Conservation (phyloP, 1,140 invertebrate species). For the Orussus abietinus region DNA sequence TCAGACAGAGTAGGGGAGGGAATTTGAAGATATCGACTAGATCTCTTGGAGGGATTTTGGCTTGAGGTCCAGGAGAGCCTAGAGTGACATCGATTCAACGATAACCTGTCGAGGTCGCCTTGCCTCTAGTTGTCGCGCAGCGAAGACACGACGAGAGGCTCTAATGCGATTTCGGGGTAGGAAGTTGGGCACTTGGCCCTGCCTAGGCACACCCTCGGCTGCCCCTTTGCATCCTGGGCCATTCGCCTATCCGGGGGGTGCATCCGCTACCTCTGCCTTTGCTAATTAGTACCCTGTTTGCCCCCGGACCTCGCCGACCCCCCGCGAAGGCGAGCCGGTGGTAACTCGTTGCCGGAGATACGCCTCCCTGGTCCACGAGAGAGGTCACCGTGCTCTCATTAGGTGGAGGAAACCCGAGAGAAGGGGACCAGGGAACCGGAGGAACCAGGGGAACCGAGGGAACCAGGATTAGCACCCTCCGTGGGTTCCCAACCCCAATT, state of each 20-base stretch:
- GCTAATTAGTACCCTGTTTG: constrained; percentile 26
- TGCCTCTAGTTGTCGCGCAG: too few relatives aligned
- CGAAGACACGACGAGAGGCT: constrained; percentile 11
- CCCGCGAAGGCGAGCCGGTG: constrained; percentile 21
- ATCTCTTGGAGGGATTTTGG: neutral
- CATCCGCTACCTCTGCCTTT: constrained; percentile 6
- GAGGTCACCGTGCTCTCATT: constrained; percentile 16
- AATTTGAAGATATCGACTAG: neutral
- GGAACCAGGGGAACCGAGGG: too few relatives aligned
- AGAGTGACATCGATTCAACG: neutral
- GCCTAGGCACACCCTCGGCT: too few relatives aligned
- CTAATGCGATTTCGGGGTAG: constrained; percentile 25
- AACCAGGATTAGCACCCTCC: too few relatives aligned
- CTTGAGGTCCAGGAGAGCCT: neutral
- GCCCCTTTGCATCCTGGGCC: too few relatives aligned
- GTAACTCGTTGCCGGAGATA: constrained; percentile 21
- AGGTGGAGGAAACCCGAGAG: too few relatives aligned
- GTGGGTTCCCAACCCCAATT: too few relatives aligned
- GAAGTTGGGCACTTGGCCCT: constrained; percentile 27
- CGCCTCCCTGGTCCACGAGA: constrained; percentile 17
- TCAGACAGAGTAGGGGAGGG: neutral
- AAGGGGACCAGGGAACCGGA: too few relatives aligned
- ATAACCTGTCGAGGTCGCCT: too few relatives aligned
- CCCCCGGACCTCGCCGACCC: constrained; percentile 14
- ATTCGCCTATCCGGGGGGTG: constrained; percentile 8